phyloP scores from a whole-genome alignment of 2,797 vertebrate species.

The Phalloptychus januarius region DNA sequence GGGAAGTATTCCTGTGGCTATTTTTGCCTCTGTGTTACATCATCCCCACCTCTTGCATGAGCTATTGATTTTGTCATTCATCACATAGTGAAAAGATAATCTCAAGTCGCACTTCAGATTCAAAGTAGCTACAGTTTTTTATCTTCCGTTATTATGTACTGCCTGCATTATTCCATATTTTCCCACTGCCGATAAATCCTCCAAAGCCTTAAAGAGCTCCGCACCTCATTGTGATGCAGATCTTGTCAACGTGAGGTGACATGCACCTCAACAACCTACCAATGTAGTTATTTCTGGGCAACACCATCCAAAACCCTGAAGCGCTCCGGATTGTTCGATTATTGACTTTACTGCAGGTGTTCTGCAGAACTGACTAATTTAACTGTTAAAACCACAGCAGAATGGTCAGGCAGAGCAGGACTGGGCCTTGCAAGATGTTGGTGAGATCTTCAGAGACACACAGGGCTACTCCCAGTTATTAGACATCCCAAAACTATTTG shows the following conservation, averaged over 20 bases:
- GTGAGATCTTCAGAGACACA: background rate
- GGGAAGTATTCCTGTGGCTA: conserved; percentile 59
- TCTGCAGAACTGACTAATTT: background rate
- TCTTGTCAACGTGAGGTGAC: conserved; percentile 5
- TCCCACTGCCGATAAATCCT: conserved; percentile 1
- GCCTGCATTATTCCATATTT: background rate
- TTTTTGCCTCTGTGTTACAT: conserved; percentile 48
- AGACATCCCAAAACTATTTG: background rate
- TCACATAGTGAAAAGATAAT: conserved; percentile 25
- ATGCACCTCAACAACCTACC: conserved; percentile 10
- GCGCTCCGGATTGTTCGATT: background rate
- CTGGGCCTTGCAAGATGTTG: background rate
- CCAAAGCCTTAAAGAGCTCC: conserved; percentile 16
- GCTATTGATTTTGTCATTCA: conserved; percentile 35
- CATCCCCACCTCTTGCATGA: conserved; percentile 34
- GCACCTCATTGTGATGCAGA: conserved; percentile 15
- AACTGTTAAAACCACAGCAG: background rate
- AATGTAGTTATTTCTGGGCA: conserved; percentile 16
- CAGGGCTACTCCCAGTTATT: background rate
- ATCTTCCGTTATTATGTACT: background rate
- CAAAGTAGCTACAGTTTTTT: conserved; percentile 11
- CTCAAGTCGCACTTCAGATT: conserved; percentile 16
- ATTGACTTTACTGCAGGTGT: background rate
- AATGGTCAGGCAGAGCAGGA: background rate
- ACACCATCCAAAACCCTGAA: conserved; percentile 5